Evolutionary conservation across 2,888 invertebrate genomes (phyloP).

Genomic region (Boloria euphrosyne): DNA sequence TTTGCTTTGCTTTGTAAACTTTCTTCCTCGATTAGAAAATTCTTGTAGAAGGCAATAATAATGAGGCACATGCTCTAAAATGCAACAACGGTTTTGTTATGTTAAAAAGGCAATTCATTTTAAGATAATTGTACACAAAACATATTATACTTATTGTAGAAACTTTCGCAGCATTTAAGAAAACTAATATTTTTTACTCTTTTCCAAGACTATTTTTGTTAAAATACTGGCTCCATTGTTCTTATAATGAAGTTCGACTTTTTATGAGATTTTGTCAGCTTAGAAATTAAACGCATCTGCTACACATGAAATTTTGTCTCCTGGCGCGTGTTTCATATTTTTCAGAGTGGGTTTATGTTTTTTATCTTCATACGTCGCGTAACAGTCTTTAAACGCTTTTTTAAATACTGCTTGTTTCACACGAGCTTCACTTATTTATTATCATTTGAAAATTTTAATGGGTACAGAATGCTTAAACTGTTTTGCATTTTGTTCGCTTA

Average conservation of each 20-base stretch:
- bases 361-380: conserved; percentile 24
- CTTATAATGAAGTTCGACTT: conserved; percentile 71
- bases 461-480: conserved; percentile 4
- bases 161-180: neutral
- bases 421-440: conserved; percentile 1
- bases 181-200: conserved; percentile 1
- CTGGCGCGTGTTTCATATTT: conserved; percentile 44
- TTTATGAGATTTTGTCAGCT: conserved; percentile 72
- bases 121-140: no score
- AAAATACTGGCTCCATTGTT: conserved; percentile 56
- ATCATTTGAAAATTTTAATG: conserved; percentile 7
- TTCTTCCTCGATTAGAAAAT: no score
- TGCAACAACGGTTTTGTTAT: no score
- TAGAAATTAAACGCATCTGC: conserved; percentile 80
- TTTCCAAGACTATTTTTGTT: conserved; percentile 52
- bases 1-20: no score
- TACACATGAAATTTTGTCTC: conserved; percentile 67
- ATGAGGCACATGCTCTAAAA: no score
- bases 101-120: no score
- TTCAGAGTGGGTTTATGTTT: conserved; percentile 29
- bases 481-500: conserved; percentile 15
- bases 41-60: no score
- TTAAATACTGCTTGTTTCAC: neutral
- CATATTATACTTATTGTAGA: no score
- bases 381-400: conserved; percentile 21